Conservation (phyloP, 2,113 vertebrate genomes). For the Vicugna pacos region DNA sequence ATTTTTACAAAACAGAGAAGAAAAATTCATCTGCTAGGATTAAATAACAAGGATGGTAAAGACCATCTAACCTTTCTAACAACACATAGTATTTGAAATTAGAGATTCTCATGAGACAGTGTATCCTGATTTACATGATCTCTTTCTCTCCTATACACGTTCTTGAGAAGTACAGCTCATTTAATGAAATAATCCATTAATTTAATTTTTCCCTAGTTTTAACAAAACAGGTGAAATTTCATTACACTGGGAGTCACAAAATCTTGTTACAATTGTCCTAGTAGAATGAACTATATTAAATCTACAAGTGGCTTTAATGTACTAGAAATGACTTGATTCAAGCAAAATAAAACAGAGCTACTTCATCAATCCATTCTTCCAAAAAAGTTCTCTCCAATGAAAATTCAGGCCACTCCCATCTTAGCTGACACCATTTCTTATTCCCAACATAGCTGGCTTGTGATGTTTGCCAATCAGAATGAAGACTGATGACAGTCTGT, state of each 20-base stretch:
- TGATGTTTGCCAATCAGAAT: conserved; percentile 35
- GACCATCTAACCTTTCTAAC: background rate
- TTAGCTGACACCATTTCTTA: conserved; percentile 30
- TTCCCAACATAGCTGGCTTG: background rate
- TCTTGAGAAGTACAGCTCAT: background rate
- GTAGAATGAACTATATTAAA: conserved; percentile 33
- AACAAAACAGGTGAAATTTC: conserved; percentile 30
- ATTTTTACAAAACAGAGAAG: background rate
- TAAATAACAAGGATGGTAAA: background rate
- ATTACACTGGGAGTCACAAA: background rate
- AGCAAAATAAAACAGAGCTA: conserved; percentile 56
- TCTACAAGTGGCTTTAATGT: conserved; percentile 23
- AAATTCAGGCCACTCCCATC: background rate
- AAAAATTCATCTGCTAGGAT: background rate
- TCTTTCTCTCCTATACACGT: background rate
- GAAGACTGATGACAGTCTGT: background rate
- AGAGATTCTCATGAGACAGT: background rate
- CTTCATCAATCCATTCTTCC: background rate
- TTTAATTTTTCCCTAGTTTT: background rate
- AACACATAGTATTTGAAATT: background rate
- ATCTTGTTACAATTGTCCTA: background rate
- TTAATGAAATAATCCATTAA: background rate
- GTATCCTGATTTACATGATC: background rate
- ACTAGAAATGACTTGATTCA: conserved; percentile 36
- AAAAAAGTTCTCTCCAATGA: conserved; percentile 9